phyloP scores from a whole-genome alignment of 2,888 invertebrate genomes.

The Dioctria linearis region DNA sequence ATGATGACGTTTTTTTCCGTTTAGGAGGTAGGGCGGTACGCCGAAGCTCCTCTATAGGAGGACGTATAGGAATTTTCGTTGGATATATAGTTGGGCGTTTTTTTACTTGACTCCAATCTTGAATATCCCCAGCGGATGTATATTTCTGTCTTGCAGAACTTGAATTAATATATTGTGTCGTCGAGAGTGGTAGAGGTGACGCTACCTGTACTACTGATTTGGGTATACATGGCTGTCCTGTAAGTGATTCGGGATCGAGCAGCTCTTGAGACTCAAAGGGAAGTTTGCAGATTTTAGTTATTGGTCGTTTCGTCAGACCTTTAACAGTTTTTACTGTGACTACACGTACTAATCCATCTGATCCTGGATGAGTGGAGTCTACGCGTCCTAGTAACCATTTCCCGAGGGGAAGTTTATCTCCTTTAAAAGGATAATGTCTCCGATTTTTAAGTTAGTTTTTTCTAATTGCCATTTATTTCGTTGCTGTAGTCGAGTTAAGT shows the following conservation, averaged over 20 bases:
- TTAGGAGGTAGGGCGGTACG: neutral
- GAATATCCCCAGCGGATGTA: neutral
- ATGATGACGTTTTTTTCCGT: neutral
- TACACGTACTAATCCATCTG: too few relatives aligned
- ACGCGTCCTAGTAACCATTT: neutral
- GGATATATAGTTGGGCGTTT: neutral
- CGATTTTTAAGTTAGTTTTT: neutral
- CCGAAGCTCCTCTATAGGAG: neutral
- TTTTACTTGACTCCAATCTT: neutral
- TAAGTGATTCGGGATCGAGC: neutral
- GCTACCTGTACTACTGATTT: too few relatives aligned
- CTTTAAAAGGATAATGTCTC: neutral
- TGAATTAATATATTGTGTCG: too few relatives aligned
- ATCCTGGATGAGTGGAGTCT: too few relatives aligned
- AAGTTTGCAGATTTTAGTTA: neutral
- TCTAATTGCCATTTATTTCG: neutral
- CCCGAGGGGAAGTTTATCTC: neutral
- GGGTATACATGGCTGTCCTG: neutral
- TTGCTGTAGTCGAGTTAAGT: neutral
- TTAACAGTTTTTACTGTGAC: neutral
- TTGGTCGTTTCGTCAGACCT: neutral
- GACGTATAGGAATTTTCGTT: neutral
- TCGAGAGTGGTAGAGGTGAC: too few relatives aligned
- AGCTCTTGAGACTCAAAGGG: neutral
- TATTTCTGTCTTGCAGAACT: too few relatives aligned